phyloP scores from a whole-genome alignment of 2,113 vertebrate species.

The Thunnus thynnus region DNA sequence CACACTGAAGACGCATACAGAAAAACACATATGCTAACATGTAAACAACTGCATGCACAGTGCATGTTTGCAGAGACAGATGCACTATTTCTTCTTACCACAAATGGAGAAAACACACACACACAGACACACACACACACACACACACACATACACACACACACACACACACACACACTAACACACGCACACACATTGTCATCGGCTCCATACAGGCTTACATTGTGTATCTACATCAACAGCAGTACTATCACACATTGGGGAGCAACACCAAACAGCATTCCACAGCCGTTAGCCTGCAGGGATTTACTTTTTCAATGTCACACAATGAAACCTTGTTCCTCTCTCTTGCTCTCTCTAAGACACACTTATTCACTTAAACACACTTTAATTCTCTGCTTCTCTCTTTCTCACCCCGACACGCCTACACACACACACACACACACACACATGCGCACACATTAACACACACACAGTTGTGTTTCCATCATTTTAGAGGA shows the following conservation, averaged over 20 bases:
- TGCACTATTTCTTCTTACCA: no score
- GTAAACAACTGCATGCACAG: no score
- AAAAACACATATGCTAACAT: no score
- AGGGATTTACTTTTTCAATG: slow-evolving; percentile 48
- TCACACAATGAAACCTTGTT: slow-evolving; percentile 74
- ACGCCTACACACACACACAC: neutral
- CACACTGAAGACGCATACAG: no score
- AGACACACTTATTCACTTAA: neutral
- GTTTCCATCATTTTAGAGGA: no score
- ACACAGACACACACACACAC: no score
- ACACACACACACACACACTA: no score
- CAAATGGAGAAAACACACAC: no score
- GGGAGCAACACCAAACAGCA: slow-evolving; percentile 55
- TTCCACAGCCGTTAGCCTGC: slow-evolving; percentile 66
- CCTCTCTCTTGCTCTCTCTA: neutral
- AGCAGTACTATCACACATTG: slow-evolving; percentile 18
- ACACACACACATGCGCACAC: neutral
- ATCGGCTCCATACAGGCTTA: neutral
- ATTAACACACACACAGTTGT: no score
- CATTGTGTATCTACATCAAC: slow-evolving; percentile 14
- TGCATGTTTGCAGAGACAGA: no score
- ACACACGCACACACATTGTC: neutral
- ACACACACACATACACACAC: no score
- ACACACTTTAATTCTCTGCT: neutral
- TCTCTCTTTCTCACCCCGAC: slow-evolving; percentile 8